Evolutionary conservation across 2,888 invertebrate genomes (phyloP), one percentile per base, ranked within the genome.

Genomic region (Xestia xanthographa): DNA sequence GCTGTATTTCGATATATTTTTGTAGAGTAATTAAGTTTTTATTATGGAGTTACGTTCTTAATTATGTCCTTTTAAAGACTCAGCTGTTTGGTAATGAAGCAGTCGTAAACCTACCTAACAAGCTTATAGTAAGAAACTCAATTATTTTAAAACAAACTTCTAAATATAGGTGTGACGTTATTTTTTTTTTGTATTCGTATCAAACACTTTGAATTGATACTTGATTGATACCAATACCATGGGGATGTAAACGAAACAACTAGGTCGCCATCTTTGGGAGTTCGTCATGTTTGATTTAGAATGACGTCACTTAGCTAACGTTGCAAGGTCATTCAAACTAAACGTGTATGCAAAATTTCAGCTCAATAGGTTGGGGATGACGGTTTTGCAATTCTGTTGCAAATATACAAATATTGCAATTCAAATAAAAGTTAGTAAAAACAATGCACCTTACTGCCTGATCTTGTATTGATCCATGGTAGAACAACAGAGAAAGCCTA

Each of bases 21-120:
- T 66, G 76, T 14, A 20, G 0, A 29, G 41, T 29, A 65, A 56
- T 56, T 22, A 50, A 17, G 50, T 22, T 12, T 22, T 58, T 22
- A 50, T 34, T 22, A 17, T 1, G 2, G n/a, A 41, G 8, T 17
- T 71, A 20, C 72, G n/a, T 26, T 34, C 41, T 70, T 70, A 58
- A 58, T 69, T 12, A 71, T 26, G 22, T 58, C 29, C n/a, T 48
- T 56, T 48, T 43, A 63, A n/a, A 63, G 8, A 38, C 38, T 63
- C 80, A 48, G 29, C 29, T 81, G 38, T n/a, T 11, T 62, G 20
- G 3, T 80, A 45, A 73, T 48, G 17, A 41, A 45, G 29, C 14
- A 12, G n/a, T 14, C 17, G 14, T 56, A 41, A 73, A 2, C 5
- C 6, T 45, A 73, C 3, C 5, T 53, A 38, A 20, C 8, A 20